Base-by-base conservation (phyloP, 2,888 invertebrate genomes). In the Agonopterix alstromeriana region DNA sequence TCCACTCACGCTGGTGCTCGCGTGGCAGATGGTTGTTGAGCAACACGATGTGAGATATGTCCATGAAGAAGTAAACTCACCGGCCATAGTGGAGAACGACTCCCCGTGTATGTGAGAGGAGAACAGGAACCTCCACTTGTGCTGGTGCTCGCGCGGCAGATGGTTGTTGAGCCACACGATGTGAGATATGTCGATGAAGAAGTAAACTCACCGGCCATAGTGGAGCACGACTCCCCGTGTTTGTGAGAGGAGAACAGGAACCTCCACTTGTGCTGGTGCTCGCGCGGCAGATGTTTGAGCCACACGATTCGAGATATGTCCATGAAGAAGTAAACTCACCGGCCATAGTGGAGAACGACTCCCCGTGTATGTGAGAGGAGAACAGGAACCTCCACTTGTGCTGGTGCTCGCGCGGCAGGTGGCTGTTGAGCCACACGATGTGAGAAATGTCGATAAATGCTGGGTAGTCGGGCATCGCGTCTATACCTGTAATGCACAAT, bases 171-270 rank as follows among this genome's bases (percentile, higher is more conserved):
- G 87, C 87, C 94, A 95, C 50, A 95, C 90, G 47, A 96, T 92
- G 74, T 95, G 94, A 1, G 94, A 92, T 48, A 95, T 85, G 73
- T 95, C 95, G 10, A 92, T 91, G 66, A 93, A 91, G 3, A 17
- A 17, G 17, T 17, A 17, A 36, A 46, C 68, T 52, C 43, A 91
- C 90, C 93, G 27, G 93, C 88, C 87, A 95, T 91, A 10, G 95
- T 95, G 2, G 96, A 94, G 81, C 96, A 98, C 48, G 97, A 97
- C 82, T 97, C 97, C 0, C 98, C 98, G 70, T 97, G 95, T 48
- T 94, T 93, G 69, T 94, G 93, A 10, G 95, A 95, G 7, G 95
- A 96, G 84, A 96, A 97, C 2, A 97, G 85, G 67, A 97, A 94
- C 61, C 96, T 89, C 97, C 97, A 98, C 73, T 94, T 93, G 57